Evolutionary conservation across 2,888 invertebrate genomes (phyloP), one percentile per base, ranked within the genome.

Genomic region (Meganola albula): DNA sequence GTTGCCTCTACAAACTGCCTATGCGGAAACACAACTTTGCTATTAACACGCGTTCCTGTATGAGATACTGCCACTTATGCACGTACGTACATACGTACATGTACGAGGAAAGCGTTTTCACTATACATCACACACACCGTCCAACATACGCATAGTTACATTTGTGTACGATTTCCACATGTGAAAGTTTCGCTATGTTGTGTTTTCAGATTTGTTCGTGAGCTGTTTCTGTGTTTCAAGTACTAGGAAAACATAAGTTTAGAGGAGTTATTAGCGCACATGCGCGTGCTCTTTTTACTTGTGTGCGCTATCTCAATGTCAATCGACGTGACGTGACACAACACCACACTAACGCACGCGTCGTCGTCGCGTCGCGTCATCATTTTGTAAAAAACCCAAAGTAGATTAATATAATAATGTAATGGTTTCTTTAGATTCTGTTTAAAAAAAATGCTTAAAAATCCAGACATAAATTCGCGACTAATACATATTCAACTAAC

Each of bases 21-120:
- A 82, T 77, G 84, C 84, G 84, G 84, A 85, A 85, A 83, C 79
- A 74, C 71, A 73, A 69, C 72, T 75, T 77, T 68, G 77, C 80
- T 78, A 80, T 82, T 82, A 82, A 80, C 83, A 80, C 83, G 74
- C 78, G 78, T 75, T 76, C 74, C 77, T 74, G 74, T 75, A 77
- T 80, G 76, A 82, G 80, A 82, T 80, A 82, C 79, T 76, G 74
- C 77, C 74, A 74, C 75, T 75, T 78, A 74, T 68, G 69, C 67
- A 68, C 64, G 57, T 67, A 67, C 58, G 54, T 60, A 62, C 52
- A 55, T 58, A 63, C 60, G 50, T 53, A 50, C 59, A 58, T 59
- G 58, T 57, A 65, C 60, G 60, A 62, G 70, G 68, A 74, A 75
- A 76, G 66, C 60, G 66, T 77, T 77, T 78, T 76, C 75, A 71